Percentiles rank a stretch among this genome's conserved stretches.
phyloP scores from a whole-genome alignment of 2,888 invertebrate genomes.

The Pseudolycoriella hygida region DNA sequence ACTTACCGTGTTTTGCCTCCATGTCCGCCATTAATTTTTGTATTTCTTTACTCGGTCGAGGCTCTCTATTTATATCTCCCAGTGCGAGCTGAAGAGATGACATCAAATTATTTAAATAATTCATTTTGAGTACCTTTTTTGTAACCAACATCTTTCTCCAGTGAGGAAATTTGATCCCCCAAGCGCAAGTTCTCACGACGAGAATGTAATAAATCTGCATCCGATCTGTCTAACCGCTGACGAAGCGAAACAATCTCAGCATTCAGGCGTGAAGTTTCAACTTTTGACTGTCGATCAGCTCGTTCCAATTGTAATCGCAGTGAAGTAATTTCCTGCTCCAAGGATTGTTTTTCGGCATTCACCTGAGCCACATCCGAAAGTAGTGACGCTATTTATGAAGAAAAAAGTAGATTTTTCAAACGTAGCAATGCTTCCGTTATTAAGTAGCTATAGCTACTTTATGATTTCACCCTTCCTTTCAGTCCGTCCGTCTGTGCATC shows the following conservation, averaged over 20 bases:
- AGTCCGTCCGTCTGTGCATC: too few relatives aligned
- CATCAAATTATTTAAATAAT: constrained; percentile 1
- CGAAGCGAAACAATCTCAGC: constrained; percentile 56
- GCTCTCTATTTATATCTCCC: constrained; percentile 38
- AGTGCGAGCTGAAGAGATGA: constrained; percentile 33
- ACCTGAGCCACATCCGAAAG: constrained; percentile 62
- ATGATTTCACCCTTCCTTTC: too few relatives aligned
- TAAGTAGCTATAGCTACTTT: too few relatives aligned
- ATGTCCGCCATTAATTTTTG: constrained; percentile 57
- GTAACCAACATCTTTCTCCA: constrained; percentile 57
- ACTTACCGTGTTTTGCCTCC: constrained; percentile 71
- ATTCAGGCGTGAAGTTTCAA: constrained; percentile 55
- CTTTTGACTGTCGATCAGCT: constrained; percentile 55
- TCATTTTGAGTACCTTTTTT: background rate
- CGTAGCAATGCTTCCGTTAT: too few relatives aligned
- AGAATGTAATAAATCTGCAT: constrained; percentile 63
- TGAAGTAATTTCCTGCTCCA: constrained; percentile 63
- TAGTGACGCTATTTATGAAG: constrained; percentile 29
- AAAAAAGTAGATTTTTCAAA: background rate
- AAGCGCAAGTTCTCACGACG: constrained; percentile 62
- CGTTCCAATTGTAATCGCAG: constrained; percentile 49
- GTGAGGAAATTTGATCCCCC: constrained; percentile 55
- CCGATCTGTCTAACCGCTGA: constrained; percentile 60
- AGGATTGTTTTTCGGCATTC: constrained; percentile 57
- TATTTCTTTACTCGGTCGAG: constrained; percentile 50